A percentile compares a stretch with the other conserved stretches of the same genome.
Evolutionary conservation across 2,888 invertebrate species (phyloP).

Genomic region (Oxycera nigricornis): DNA sequence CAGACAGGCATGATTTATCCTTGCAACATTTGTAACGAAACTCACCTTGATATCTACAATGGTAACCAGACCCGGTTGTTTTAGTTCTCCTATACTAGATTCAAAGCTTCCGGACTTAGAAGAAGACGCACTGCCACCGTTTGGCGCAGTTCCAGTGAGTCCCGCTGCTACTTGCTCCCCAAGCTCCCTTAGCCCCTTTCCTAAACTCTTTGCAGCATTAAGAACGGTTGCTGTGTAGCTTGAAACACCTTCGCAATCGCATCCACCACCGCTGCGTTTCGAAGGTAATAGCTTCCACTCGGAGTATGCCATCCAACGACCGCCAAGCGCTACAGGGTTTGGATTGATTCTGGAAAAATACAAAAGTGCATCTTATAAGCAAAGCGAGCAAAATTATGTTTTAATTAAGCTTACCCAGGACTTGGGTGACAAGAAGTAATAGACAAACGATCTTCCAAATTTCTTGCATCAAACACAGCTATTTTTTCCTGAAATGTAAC

Average conservation of each 20-base stretch:
- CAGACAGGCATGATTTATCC: not conserved
- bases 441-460: slow-evolving; percentile 84
- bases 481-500: slow-evolving; percentile 89
- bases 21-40: not conserved
- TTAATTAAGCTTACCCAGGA: slow-evolving; percentile 67
- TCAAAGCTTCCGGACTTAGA: slow-evolving; percentile 64
- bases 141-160: slow-evolving; percentile 70
- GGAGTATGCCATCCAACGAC: slow-evolving; percentile 84
- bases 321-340: slow-evolving; percentile 88
- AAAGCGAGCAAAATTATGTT: not conserved
- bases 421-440: slow-evolving; percentile 90
- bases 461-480: slow-evolving; percentile 88
- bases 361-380: not conserved
- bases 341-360: slow-evolving; percentile 60
- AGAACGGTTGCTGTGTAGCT: slow-evolving; percentile 92
- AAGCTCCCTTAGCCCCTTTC: slow-evolving; percentile 87
- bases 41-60: slow-evolving; percentile 81
- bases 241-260: slow-evolving; percentile 84
- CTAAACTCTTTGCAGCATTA: slow-evolving; percentile 92
- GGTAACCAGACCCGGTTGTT: slow-evolving; percentile 89
- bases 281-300: slow-evolving; percentile 83
- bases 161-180: slow-evolving; percentile 93
- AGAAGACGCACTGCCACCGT: slow-evolving; percentile 51
- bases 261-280: slow-evolving; percentile 82
- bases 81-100: slow-evolving; percentile 64